These are phyloP conservation scores for Drosophila flavopinicola DNA, from an alignment of 2,888 invertebrate genomes.

Conservation along the genomic window DNA sequence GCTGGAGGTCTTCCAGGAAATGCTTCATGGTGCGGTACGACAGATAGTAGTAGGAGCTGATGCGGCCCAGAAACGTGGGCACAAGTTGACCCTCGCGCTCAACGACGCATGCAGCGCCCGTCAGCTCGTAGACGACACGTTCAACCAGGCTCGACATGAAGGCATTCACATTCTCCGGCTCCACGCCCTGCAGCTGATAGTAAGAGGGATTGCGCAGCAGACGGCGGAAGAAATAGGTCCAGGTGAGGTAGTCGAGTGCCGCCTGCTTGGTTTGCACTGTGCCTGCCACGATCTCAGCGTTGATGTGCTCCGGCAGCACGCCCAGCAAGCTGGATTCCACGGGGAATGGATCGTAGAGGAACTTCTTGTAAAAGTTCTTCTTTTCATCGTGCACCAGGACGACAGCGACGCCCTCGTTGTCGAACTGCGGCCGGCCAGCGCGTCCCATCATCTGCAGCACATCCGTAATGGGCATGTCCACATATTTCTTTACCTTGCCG, in stretches of 20 bases:
- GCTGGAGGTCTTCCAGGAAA: constrained; percentile 89
- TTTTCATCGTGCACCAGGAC: constrained; percentile 97
- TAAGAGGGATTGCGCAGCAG: constrained; percentile 96
- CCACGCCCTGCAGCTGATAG: constrained; percentile 91
- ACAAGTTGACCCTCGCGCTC: constrained; percentile 86
- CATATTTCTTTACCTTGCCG: constrained; percentile 97
- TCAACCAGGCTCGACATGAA: constrained; percentile 94
- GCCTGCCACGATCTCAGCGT: constrained; percentile 98
- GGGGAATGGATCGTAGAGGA: constrained; percentile 99
- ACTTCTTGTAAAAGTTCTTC: constrained; percentile 99
- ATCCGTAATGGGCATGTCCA: constrained; percentile 99
- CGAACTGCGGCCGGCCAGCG: constrained; percentile 98
- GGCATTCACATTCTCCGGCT: constrained; percentile 88
- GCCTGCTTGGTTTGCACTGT: constrained; percentile 97
- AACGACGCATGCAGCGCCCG: constrained; percentile 91
- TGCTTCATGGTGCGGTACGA: constrained; percentile 95
- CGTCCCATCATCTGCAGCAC: constrained; percentile 99
- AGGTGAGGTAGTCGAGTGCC: constrained; percentile 97
- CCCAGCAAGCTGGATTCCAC: constrained; percentile 97
- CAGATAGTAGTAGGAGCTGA: constrained; percentile 98
- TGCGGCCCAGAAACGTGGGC: constrained; percentile 93
- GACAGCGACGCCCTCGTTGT: constrained; percentile 95
- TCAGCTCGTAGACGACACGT: constrained; percentile 89
- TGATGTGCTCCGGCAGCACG: constrained; percentile 97
- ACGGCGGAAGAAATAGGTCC: constrained; percentile 98